Percentiles rank a stretch among this genome's conserved stretches.
These are phyloP conservation scores for Atta colombica DNA, from an alignment of 1,140 invertebrate species.

Conservation along the genomic window DNA sequence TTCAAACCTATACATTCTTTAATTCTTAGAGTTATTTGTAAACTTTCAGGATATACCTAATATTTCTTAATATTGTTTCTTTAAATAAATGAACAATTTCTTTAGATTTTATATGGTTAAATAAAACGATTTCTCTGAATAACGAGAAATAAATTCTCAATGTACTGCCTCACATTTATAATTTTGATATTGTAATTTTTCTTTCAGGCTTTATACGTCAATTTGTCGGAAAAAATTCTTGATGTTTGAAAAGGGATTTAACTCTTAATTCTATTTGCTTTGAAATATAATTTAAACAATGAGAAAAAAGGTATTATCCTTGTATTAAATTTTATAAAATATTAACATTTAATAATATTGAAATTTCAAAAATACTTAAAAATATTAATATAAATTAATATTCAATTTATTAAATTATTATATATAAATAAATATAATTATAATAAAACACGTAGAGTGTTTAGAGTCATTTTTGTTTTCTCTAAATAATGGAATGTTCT, in stretches of 20 bases:
- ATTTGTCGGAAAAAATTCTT: neutral
- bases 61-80: neutral
- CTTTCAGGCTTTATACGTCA: neutral
- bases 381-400: slow-evolving; percentile 10
- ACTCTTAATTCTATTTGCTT: neutral
- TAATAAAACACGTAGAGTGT: neutral
- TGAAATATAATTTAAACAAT: slow-evolving; percentile 15
- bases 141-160: neutral
- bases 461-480: neutral
- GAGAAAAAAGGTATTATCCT: neutral
- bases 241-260: neutral
- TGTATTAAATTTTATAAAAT: neutral
- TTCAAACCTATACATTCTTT: neutral
- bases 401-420: neutral
- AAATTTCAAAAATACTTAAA: slow-evolving; percentile 7
- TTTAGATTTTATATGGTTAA: neutral
- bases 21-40: neutral
- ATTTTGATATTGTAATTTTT: neutral
- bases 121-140: neutral
- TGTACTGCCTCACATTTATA: slow-evolving; percentile 8
- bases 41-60: neutral
- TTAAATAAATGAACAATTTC: neutral
- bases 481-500: neutral
- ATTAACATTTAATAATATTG: neutral
- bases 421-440: neutral